These are phyloP conservation scores for Trichosurus vulpecula DNA, from an alignment of 2,797 vertebrate genomes.

Conservation along the genomic window DNA sequence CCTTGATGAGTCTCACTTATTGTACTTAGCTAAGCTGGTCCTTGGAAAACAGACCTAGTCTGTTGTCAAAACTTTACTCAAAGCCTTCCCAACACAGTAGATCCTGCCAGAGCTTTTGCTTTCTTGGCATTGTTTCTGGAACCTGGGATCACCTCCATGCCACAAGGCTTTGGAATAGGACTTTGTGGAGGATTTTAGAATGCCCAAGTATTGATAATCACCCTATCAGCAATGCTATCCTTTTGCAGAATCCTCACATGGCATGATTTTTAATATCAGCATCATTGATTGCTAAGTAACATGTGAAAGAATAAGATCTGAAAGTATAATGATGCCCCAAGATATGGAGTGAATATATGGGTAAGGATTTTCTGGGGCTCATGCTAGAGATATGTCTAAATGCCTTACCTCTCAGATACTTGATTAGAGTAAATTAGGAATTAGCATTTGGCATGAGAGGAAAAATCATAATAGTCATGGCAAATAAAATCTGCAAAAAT, in stretches of 20 bases:
- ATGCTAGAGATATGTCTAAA: neutral
- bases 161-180: neutral
- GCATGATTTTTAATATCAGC: neutral
- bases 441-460: neutral
- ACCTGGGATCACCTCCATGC: neutral
- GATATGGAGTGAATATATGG: neutral
- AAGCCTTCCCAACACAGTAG: neutral
- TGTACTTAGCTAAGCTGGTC: neutral
- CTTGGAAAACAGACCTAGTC: neutral
- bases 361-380: neutral
- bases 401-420: neutral
- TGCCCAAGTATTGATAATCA: slow-evolving; percentile 68
- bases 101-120: neutral
- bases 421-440: neutral
- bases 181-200: neutral
- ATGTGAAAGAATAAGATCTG: slow-evolving; percentile 3
- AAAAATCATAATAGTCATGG: neutral
- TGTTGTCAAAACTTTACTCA: neutral
- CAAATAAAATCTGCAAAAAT: neutral
- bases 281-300: neutral
- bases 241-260: neutral
- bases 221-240: slow-evolving; percentile 39
- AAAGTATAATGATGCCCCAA: neutral
- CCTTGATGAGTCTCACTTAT: neutral
- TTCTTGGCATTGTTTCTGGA: neutral